Base-by-base conservation (phyloP, 2,797 vertebrate species). In the Melanotaenia maccullochi region DNA sequence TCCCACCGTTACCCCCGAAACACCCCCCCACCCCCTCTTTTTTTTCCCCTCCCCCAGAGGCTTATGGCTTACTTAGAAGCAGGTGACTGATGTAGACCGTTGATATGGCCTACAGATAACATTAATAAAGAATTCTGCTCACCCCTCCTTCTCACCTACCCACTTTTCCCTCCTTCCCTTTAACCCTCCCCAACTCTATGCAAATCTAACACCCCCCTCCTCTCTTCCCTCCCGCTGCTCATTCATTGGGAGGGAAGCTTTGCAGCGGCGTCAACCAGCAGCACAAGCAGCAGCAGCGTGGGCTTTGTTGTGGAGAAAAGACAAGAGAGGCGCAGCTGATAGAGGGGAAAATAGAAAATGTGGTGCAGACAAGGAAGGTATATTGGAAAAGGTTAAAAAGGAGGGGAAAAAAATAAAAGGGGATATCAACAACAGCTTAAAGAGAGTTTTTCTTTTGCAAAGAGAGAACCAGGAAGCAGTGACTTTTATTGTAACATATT, bases 41-140 rank as follows among this genome's bases (percentile, higher is more conserved):
- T 9, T 56, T 65, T 28, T 59, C 60, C 81, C 78, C 80, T 92
- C 92, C 78, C 79, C 59, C 47, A 67, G 75, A 63, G 75, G 75
- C 68, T 76, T 52, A 32, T 89, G 75, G 75, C 70, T 76, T 52
- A 32, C 89, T 85, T 89, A 89, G 94, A 85, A 94, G 94, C 95
- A 97, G 95, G 94, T 97, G 96, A 97, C 95, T 95, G 96, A 96
- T 96, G 94, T 91, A 93, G 93, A 92, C 92, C 95, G 95, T 95
- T 94, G 94, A 85, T 95, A 92, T 84, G 89, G 91, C 88, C 89
- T 86, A 88, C 89, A 96, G 93, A 93, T 93, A 92, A 88, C 84
- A 85, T 84, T 89, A 91, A 93, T 89, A 89, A 90, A 89, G 73
- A 60, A 86, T 90, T 87, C 84, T 83, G 77, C 74, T 63, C 52